Conservation (phyloP, 2,113 vertebrate genomes). For the Nothobranchius furzeri region DNA sequence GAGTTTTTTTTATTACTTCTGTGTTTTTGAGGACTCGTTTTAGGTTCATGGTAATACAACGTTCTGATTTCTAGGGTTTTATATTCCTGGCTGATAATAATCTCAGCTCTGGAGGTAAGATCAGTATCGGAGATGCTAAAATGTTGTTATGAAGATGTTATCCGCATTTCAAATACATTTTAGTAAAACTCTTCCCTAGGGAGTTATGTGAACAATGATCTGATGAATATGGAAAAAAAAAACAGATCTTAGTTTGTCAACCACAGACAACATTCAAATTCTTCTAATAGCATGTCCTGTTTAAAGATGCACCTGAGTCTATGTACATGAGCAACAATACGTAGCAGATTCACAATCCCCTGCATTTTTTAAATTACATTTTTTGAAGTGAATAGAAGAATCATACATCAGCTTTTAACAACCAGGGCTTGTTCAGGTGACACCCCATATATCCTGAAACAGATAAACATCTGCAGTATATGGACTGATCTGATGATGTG, state of each 20-base stretch:
- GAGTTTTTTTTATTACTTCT: too few relatives aligned
- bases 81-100: not conserved
- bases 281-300: not conserved
- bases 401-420: constrained; percentile 36
- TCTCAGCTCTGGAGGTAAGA: too few relatives aligned
- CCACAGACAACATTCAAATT: not conserved
- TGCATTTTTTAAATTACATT: not conserved
- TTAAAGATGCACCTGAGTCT: not conserved
- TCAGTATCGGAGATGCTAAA: too few relatives aligned
- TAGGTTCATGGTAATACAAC: not conserved
- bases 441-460: constrained; percentile 37
- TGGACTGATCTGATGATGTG: constrained; percentile 33
- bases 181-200: too few relatives aligned
- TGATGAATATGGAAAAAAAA: not conserved
- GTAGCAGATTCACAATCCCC: not conserved
- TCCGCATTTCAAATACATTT: too few relatives aligned
- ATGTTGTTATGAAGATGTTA: too few relatives aligned
- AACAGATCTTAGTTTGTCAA: not conserved
- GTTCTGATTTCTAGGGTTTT: not conserved
- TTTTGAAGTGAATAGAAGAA: constrained; percentile 14
- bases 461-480: constrained; percentile 57
- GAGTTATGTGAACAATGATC: too few relatives aligned
- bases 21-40: not conserved
- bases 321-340: not conserved
- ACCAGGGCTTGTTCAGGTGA: constrained; percentile 37